A percentile compares a stretch with the other conserved stretches of the same genome.
phyloP scores from a whole-genome alignment of 2,888 invertebrate genomes.

The Diaprepes abbreviatus region DNA sequence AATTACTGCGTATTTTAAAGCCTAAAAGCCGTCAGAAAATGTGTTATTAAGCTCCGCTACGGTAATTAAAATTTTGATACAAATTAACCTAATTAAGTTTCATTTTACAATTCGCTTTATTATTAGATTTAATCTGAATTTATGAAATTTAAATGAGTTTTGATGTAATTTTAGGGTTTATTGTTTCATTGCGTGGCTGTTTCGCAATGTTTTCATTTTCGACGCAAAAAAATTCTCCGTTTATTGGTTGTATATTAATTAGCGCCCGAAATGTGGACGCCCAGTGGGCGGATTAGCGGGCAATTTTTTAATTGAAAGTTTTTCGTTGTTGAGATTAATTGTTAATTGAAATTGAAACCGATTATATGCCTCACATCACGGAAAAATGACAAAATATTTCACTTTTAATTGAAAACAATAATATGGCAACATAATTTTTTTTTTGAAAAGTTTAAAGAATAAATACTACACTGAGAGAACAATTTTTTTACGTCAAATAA shows the following conservation, averaged over 20 bases:
- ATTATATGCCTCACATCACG: background rate
- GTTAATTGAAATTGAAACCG: background rate
- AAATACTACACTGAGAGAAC: too few relatives aligned
- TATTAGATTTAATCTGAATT: conserved; percentile 26
- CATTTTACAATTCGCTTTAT: conserved; percentile 31
- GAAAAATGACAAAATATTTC: background rate
- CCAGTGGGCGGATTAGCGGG: background rate
- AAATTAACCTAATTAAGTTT: conserved; percentile 31
- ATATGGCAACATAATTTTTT: too few relatives aligned
- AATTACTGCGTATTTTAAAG: conserved; percentile 12
- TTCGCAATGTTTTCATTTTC: conserved; percentile 3
- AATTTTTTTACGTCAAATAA: too few relatives aligned
- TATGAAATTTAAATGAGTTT: conserved; percentile 32
- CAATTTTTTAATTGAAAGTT: background rate
- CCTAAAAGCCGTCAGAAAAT: conserved; percentile 19
- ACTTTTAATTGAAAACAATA: background rate
- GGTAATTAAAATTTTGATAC: conserved; percentile 25
- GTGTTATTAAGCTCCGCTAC: conserved; percentile 17
- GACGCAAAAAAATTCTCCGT: background rate
- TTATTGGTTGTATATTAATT: conserved; percentile 1
- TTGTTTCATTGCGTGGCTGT: background rate
- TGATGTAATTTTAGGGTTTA: conserved; percentile 15
- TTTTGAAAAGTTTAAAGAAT: too few relatives aligned
- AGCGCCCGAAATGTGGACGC: background rate
- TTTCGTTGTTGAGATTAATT: background rate